Conservation (phyloP, 2,113 vertebrate genomes). For the Prunella himalayana region DNA sequence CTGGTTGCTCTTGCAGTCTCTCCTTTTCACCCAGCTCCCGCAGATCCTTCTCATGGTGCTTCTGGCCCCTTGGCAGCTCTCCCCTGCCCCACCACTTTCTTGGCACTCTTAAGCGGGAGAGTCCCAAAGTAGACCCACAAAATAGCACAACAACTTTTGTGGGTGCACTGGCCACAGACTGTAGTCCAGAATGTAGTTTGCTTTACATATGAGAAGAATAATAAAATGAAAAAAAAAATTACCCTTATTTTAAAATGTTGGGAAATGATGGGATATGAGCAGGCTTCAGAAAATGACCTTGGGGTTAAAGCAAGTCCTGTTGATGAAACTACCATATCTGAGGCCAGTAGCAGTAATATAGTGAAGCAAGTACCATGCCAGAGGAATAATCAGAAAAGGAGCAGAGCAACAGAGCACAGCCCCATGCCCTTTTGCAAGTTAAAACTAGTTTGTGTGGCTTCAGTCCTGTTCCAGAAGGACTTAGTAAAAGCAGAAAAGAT, state of each 20-base stretch:
- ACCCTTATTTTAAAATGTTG: neutral
- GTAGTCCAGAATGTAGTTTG: neutral
- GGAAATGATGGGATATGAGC: neutral
- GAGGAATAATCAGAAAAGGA: neutral
- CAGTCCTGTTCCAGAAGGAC: neutral
- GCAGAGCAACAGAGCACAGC: neutral
- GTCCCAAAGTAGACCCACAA: neutral
- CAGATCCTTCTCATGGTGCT: neutral
- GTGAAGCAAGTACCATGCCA: neutral
- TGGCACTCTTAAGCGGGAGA: neutral
- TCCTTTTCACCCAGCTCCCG: neutral
- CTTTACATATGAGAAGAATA: neutral
- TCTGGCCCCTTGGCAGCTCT: neutral
- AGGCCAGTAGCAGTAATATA: neutral
- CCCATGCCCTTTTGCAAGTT: neutral
- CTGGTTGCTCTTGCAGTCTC: neutral
- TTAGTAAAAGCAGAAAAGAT: neutral
- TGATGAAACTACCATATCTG: neutral
- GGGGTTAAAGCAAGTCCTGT: neutral
- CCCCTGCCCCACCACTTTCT: neutral
- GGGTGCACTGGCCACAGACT: neutral
- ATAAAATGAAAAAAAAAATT: neutral
- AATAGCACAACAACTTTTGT: neutral
- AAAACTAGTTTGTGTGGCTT: neutral
- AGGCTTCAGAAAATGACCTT: neutral